These are phyloP conservation scores for Pteruthius melanotis DNA, from an alignment of 2,113 vertebrate genomes.

Conservation along the genomic window DNA sequence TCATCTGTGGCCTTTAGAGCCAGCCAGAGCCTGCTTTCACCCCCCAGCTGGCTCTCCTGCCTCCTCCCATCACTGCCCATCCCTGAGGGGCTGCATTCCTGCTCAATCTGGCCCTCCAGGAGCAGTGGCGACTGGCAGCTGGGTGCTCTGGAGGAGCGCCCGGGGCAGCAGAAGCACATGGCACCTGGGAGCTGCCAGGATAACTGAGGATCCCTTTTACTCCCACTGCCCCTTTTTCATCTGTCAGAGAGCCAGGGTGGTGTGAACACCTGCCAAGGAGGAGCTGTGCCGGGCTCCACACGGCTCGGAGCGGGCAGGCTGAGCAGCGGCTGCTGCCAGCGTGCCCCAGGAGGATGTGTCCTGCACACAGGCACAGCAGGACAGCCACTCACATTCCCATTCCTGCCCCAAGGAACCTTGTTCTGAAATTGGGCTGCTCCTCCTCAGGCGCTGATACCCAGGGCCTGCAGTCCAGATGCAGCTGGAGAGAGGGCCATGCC, in stretches of 20 bases:
- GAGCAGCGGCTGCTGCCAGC: neutral
- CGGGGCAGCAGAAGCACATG: neutral
- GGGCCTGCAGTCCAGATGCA: neutral
- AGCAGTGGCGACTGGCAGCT: neutral
- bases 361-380: neutral
- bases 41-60: accelerated
- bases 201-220: neutral
- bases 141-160: neutral
- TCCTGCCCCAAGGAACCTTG: neutral
- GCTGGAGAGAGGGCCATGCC: neutral
- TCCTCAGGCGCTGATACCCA: neutral
- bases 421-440: neutral
- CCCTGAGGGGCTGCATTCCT: neutral
- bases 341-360: neutral
- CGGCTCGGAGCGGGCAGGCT: accelerated
- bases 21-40: neutral
- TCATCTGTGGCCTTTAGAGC: neutral
- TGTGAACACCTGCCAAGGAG: neutral
- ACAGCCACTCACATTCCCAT: neutral
- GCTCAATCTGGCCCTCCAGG: neutral
- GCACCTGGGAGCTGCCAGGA: neutral
- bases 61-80: neutral
- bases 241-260: neutral
- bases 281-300: neutral
- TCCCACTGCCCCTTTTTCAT: neutral